Evolutionary conservation across 64 coral and sea anemone genomes (phyloP), one percentile per base, ranked within the genome.

Genomic region (Stylophora pistillata): DNA sequence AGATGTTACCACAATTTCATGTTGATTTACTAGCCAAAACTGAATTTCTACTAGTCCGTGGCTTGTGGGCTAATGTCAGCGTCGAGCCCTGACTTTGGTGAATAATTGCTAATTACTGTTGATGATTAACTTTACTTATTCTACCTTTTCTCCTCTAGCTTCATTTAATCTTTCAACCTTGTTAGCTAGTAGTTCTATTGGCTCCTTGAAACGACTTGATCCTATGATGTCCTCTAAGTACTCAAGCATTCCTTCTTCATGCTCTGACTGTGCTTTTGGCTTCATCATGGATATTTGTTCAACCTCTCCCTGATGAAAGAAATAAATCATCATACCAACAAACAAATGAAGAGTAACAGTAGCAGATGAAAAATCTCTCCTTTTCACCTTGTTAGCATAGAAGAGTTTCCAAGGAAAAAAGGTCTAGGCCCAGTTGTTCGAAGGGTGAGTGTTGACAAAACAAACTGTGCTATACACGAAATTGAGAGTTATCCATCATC

Each of bases 201-300:
- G 97, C 63, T 99, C 93, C 78, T 99, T 99, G 78, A 95, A 99
- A 25, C 84, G 58, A 69, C 93, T 95, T 64, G 97, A 99, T 59
- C 97, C 97, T 74, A 99, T 87, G n/a, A 99, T 99, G 71, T 99
- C 97, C 28, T 99, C 97, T 10, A 99, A 78, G 73, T 99, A 99
- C 64, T 99, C 97, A 18, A 99, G 58, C 97, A 99, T 99, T 6
- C 97, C 97, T 55, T 99, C 97, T 53, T 99, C 97, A 58, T 99
- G 97, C 31, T 99, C 97, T 74, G 97, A 93, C 41, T 74, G 82
- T 17, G 97, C 97, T 69, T 99, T 99, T 23, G 97, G 97, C 73
- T 99, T 99, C 97, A 99, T 99, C 97, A 99, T 99, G 31, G 97
- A 95, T 58, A 99, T 99, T 55, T 99, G 97, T 32, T 99, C 97